Evolutionary conservation across 2,888 invertebrate genomes (phyloP).

Genomic region (Ochropacha duplaris): DNA sequence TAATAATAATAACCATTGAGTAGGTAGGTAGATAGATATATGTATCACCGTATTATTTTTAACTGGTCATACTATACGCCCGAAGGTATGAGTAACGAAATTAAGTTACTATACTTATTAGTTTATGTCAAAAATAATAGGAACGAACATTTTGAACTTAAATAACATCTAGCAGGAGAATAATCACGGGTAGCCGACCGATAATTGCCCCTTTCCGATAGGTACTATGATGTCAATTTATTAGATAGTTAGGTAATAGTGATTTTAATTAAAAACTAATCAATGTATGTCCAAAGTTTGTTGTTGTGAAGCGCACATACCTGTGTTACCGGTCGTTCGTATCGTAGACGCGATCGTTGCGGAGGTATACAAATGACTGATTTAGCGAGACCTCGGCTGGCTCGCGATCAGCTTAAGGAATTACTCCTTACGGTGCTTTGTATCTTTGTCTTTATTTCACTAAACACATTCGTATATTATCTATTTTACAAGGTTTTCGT

Average conservation of each 20-base stretch:
- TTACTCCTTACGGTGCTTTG: conserved; percentile 29
- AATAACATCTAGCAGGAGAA: conserved; percentile 19
- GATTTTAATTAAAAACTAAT: conserved; percentile 59
- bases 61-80: background rate
- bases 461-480: background rate
- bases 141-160: conserved; percentile 8
- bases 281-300: conserved; percentile 28
- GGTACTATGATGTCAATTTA: too few relatives aligned
- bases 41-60: background rate
- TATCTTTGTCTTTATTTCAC: conserved; percentile 5
- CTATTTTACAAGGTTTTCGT: conserved; percentile 11
- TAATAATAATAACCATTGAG: background rate
- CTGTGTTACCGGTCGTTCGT: conserved; percentile 35
- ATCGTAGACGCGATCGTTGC: conserved; percentile 43
- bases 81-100: background rate
- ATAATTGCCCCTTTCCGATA: conserved; percentile 19
- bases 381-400: conserved; percentile 26
- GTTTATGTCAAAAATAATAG: too few relatives aligned
- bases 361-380: conserved; percentile 56
- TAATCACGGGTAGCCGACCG: conserved; percentile 19
- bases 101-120: background rate
- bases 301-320: conserved; percentile 48
- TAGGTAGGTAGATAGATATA: too few relatives aligned
- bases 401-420: conserved; percentile 39
- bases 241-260: conserved; percentile 15